These are phyloP conservation scores for Phasianus colchicus DNA, from an alignment of 2,113 vertebrate species.

Conservation along the genomic window DNA sequence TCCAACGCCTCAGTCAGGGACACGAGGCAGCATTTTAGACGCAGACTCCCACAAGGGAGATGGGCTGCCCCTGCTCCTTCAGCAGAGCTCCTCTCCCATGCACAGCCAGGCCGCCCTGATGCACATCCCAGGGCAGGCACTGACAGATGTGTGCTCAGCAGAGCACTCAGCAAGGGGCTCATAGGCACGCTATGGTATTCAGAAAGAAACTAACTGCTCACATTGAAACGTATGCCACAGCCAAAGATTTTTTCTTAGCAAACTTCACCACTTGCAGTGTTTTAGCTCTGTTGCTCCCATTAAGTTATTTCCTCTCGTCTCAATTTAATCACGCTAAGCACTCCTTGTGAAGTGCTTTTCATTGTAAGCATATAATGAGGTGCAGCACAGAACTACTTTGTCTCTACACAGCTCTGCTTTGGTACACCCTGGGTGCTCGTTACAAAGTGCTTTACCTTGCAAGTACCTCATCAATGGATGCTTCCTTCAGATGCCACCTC, in stretches of 20 bases:
- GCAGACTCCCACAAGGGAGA: not conserved
- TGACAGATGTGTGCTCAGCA: too few relatives aligned
- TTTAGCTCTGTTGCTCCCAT: not conserved
- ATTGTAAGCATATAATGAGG: slow-evolving; percentile 25
- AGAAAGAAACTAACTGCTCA: not conserved
- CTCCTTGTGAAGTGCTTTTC: slow-evolving; percentile 20
- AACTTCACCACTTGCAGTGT: not conserved
- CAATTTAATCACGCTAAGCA: not conserved
- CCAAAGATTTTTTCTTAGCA: not conserved
- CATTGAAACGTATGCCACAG: not conserved
- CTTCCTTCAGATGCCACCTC: not conserved
- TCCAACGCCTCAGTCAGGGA: not conserved
- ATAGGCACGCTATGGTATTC: not conserved
- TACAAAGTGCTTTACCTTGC: not conserved
- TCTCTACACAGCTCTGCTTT: not conserved
- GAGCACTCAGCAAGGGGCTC: not conserved
- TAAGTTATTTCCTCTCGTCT: not conserved
- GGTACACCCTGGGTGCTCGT: not conserved
- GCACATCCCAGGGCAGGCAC: not conserved
- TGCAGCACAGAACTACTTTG: not conserved
- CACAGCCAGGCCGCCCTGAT: not conserved
- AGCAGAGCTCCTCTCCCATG: not conserved
- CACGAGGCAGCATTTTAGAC: accelerated
- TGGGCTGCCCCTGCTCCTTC: not conserved
- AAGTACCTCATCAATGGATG: not conserved